Conservation (phyloP, 2,113 vertebrate species). For the Myotis davidii region DNA sequence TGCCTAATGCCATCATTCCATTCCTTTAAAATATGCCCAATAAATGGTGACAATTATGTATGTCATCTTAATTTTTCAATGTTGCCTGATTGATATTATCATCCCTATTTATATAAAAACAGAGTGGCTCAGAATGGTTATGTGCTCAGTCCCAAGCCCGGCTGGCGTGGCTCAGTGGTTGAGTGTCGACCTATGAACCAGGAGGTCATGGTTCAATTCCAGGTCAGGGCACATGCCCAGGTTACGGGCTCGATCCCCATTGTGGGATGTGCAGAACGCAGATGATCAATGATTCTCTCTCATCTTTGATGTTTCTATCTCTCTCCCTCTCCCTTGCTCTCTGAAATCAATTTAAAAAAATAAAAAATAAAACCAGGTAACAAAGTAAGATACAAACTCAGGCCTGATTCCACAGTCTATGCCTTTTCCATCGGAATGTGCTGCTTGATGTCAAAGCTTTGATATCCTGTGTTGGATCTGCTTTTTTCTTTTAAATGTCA, state of each 20-base stretch:
- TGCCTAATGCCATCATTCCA: not conserved
- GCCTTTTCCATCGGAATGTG: not conserved
- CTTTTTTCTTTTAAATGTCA: not conserved
- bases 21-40: not conserved
- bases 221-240: too few relatives aligned
- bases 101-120: not conserved
- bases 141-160: not conserved
- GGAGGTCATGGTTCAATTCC: too few relatives aligned
- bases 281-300: too few relatives aligned
- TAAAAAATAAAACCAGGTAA: not conserved
- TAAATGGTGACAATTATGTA: not conserved
- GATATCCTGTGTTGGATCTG: not conserved
- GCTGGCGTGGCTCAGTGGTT: too few relatives aligned
- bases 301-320: too few relatives aligned
- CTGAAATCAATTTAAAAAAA: too few relatives aligned
- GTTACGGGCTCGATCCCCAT: too few relatives aligned
- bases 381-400: not conserved
- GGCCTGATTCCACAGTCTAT: not conserved
- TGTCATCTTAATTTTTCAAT: not conserved
- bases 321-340: too few relatives aligned
- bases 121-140: not conserved
- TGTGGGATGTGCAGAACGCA: too few relatives aligned
- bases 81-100: not conserved
- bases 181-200: too few relatives aligned
- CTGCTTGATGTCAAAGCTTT: not conserved